Conservation (phyloP, 2,888 invertebrate species). For the Malthinus seriepunctatus region DNA sequence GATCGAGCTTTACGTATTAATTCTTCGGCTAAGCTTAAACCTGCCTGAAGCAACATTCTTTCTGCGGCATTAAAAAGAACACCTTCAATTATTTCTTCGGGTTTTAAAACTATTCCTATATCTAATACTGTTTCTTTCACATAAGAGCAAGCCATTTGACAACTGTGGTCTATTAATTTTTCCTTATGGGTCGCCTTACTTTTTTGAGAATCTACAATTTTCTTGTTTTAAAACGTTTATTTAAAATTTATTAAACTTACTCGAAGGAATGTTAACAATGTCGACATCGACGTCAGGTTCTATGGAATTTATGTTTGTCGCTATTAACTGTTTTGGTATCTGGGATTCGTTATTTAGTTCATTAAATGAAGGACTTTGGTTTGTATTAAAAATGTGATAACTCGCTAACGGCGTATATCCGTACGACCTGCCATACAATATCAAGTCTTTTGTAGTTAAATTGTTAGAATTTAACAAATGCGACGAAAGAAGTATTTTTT, state of each 20-base stretch:
- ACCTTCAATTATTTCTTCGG: slow-evolving; percentile 56
- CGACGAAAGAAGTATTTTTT: slow-evolving; percentile 38
- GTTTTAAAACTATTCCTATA: slow-evolving; percentile 53
- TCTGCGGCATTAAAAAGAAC: slow-evolving; percentile 55
- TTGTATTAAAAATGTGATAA: slow-evolving; percentile 38
- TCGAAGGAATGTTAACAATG: slow-evolving; percentile 1
- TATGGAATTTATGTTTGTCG: background rate
- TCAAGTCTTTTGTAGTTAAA: slow-evolving; percentile 56
- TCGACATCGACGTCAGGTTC: background rate
- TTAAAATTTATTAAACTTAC: background rate
- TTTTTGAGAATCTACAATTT: background rate
- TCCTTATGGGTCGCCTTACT: slow-evolving; percentile 2
- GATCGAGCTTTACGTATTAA: slow-evolving; percentile 48
- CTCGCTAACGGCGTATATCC: slow-evolving; percentile 51
- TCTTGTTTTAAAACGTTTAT: background rate
- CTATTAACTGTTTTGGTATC: too few relatives aligned
- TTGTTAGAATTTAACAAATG: slow-evolving; percentile 40
- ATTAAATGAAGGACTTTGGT: slow-evolving; percentile 10
- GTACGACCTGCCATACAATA: slow-evolving; percentile 56
- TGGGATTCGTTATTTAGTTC: background rate
- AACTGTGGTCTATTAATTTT: slow-evolving; percentile 39
- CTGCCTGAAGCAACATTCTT: slow-evolving; percentile 58
- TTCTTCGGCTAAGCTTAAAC: slow-evolving; percentile 59
- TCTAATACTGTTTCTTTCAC: slow-evolving; percentile 54
- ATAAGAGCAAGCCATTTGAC: slow-evolving; percentile 49